Base-by-base conservation (phyloP, 2,888 invertebrate genomes). In the Cremastinae sp. region DNA sequence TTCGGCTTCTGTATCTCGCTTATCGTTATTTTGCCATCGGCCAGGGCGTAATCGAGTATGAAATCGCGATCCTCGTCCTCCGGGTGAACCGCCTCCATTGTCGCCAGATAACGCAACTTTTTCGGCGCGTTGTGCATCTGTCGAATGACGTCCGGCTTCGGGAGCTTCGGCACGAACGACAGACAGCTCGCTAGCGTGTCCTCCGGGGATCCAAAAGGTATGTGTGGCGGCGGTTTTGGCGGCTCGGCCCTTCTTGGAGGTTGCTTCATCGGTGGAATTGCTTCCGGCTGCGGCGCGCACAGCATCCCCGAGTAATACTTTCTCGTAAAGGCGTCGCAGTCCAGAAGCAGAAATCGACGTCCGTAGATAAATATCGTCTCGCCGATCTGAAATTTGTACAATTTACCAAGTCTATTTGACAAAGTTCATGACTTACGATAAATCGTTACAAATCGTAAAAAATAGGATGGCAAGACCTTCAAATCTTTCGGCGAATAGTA, bases 401-500 rank as follows among this genome's bases (percentile, higher is more conserved):
- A 49, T 16, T 34, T 28, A n/a, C n/a, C n/a, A n/a, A n/a, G n/a
- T n/a, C n/a, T n/a, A n/a, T n/a, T n/a, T n/a, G n/a, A n/a, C n/a
- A n/a, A n/a, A n/a, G n/a, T n/a, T n/a, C n/a, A n/a, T 20, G 20
- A 20, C 49, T 20, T 49, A 10, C 20, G 12, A 16, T 9, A 49
- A 53, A 28, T 20, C n/a, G 9, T 0, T 4, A 2, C 18, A 34
- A 53, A 18, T 0, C 8, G 8, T 51, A 56, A 47, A 47, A 14
- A 20, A 45, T 36, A n/a, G n/a, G n/a, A n/a, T 49, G 12, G 12
- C 0, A 76, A 77, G 66, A 88, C 88, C 81, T 68, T 85, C 49
- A 97, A 93, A 90, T 97, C 96, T 85, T 91, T 92, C 0, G 96
- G 95, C 41, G 93, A 92, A 88, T 96, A 96, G 88, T 94, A 97